A percentile compares a stretch with the other conserved stretches of the same genome.
Evolutionary conservation across 2,888 invertebrate genomes (phyloP).

Genomic region (Actias luna): DNA sequence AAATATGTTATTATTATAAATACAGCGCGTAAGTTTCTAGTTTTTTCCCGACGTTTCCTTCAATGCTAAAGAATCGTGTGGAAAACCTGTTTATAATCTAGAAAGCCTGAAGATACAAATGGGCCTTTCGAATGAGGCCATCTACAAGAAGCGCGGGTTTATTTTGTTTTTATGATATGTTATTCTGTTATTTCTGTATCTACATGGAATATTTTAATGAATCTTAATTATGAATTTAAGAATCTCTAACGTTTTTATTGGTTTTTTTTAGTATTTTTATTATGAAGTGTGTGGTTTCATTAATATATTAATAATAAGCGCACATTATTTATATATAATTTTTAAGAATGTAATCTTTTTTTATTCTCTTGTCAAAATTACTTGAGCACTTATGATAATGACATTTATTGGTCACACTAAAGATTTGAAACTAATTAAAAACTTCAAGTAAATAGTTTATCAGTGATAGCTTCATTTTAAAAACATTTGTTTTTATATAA

Average conservation of each 20-base stretch:
- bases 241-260: conserved; percentile 20
- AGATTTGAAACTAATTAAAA: background rate
- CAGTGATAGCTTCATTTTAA: background rate
- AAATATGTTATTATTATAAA: background rate
- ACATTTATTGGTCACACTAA: background rate
- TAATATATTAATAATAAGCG: conserved; percentile 16
- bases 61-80: no score
- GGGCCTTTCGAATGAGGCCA: background rate
- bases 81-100: no score
- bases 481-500: background rate
- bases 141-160: background rate
- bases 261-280: conserved; percentile 17
- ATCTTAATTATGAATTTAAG: conserved; percentile 15
- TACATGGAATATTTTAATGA: background rate
- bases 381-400: background rate
- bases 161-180: background rate
- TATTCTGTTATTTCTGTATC: background rate
- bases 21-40: background rate
- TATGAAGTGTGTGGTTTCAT: conserved; percentile 11
- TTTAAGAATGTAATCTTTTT: background rate
- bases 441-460: background rate
- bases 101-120: background rate
- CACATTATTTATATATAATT: background rate
- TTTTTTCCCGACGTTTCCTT: background rate
- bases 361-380: background rate